Evolutionary conservation across 1,140 invertebrate genomes (phyloP).

Genomic region (Nebria ingens): DNA sequence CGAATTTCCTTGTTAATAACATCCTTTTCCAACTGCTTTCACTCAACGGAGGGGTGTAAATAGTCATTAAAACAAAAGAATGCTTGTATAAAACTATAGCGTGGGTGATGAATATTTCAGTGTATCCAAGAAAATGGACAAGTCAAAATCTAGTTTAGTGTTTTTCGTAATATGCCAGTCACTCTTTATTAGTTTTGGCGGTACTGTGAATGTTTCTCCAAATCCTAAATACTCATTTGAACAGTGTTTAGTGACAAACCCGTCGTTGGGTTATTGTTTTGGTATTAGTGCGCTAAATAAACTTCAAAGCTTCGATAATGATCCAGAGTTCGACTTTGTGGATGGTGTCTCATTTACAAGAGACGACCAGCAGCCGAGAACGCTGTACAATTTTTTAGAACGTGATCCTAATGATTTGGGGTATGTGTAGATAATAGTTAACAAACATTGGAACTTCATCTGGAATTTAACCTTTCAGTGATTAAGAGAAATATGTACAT

Average conservation of each 20-base stretch:
- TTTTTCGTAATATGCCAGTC: background rate
- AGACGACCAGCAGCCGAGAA: slow-evolving; percentile 40
- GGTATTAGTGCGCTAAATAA: slow-evolving; percentile 55
- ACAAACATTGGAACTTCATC: too few species aligned
- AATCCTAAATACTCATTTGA: slow-evolving; percentile 28
- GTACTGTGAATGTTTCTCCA: background rate
- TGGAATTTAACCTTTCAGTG: too few species aligned
- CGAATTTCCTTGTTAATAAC: slow-evolving; percentile 4
- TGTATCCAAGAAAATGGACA: background rate
- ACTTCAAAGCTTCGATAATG: slow-evolving; percentile 51
- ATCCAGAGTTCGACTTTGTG: slow-evolving; percentile 51
- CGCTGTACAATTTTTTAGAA: slow-evolving; percentile 48
- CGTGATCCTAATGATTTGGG: slow-evolving; percentile 62
- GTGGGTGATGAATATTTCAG: background rate
- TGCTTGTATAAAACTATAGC: background rate
- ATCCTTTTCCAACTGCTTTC: background rate
- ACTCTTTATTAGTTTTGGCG: background rate
- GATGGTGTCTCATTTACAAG: slow-evolving; percentile 46
- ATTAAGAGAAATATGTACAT: too few species aligned
- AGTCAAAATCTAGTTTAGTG: background rate
- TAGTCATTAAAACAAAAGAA: background rate
- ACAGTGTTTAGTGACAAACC: slow-evolving; percentile 39
- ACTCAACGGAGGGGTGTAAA: background rate
- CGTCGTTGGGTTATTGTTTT: slow-evolving; percentile 45
- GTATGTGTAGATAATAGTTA: too few species aligned